These are phyloP conservation scores for Drosophila seclusa DNA, from an alignment of 2,888 invertebrate genomes.

Conservation along the genomic window DNA sequence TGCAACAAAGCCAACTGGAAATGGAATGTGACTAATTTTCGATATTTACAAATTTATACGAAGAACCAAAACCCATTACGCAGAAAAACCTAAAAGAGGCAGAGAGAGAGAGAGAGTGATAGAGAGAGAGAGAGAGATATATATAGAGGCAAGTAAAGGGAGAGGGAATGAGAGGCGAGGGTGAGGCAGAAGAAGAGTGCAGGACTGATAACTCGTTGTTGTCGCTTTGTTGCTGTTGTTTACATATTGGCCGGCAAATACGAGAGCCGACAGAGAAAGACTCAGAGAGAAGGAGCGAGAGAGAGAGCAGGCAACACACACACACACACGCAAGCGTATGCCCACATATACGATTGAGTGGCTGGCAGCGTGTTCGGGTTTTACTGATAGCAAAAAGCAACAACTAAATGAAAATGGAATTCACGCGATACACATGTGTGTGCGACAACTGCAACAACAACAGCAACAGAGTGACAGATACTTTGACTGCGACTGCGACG, in stretches of 20 bases:
- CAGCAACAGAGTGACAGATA: constrained; percentile 21
- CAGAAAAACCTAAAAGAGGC: constrained; percentile 10
- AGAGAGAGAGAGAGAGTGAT: not conserved
- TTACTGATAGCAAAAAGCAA: constrained; percentile 66
- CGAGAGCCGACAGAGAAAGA: constrained; percentile 28
- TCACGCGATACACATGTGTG: constrained; percentile 79
- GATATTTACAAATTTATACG: constrained; percentile 36
- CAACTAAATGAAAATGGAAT: constrained; percentile 63
- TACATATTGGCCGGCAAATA: constrained; percentile 76
- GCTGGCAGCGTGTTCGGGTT: constrained; percentile 65
- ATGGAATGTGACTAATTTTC: constrained; percentile 55
- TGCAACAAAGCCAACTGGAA: constrained; percentile 2
- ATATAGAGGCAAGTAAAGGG: not conserved
- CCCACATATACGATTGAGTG: constrained; percentile 2
- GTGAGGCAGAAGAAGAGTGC: constrained; percentile 3
- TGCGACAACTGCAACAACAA: constrained; percentile 28
- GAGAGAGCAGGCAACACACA: constrained; percentile 34
- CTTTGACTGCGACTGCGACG: constrained; percentile 20
- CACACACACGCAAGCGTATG: constrained; percentile 8
- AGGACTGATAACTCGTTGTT: constrained; percentile 70
- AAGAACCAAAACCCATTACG: constrained; percentile 27
- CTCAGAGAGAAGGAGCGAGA: constrained; percentile 16
- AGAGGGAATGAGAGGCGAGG: not conserved
- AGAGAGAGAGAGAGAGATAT: not conserved
- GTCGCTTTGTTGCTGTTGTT: constrained; percentile 67